Conservation (phyloP, 1,140 invertebrate genomes). For the Cydia splendana region DNA sequence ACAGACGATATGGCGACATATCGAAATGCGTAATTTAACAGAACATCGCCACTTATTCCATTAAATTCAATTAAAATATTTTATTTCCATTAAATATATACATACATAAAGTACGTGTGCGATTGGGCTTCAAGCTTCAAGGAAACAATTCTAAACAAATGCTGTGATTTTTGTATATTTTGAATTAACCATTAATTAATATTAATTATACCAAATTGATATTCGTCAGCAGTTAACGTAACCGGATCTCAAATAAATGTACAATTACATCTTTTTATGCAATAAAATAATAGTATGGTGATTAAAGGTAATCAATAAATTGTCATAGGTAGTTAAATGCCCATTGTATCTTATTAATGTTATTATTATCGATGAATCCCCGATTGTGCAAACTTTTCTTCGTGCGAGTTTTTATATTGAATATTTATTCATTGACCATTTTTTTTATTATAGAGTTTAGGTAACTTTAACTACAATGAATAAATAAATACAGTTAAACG, state of each 20-base stretch:
- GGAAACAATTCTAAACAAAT: not conserved
- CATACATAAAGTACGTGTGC: too few relatives aligned
- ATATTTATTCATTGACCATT: not conserved
- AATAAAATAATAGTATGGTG: not conserved
- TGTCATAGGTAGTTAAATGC: not conserved
- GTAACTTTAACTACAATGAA: too few relatives aligned
- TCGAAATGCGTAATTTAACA: too few relatives aligned
- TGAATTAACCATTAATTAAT: not conserved
- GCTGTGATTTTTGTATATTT: not conserved
- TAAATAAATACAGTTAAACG: too few relatives aligned
- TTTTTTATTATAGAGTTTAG: not conserved
- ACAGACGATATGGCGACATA: too few relatives aligned
- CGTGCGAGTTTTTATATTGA: not conserved
- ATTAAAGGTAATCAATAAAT: not conserved
- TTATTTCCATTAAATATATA: too few relatives aligned
- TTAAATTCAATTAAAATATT: too few relatives aligned
- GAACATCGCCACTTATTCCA: too few relatives aligned
- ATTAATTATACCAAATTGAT: not conserved
- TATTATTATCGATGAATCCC: not conserved
- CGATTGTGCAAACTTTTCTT: not conserved
- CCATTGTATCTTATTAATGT: not conserved
- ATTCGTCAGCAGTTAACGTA: not conserved
- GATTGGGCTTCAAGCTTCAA: too few relatives aligned
- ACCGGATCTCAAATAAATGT: not conserved
- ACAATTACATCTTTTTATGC: not conserved